Evolutionary conservation across 2,113 vertebrate genomes (phyloP).

Genomic region (Sceloporus tristichus): DNA sequence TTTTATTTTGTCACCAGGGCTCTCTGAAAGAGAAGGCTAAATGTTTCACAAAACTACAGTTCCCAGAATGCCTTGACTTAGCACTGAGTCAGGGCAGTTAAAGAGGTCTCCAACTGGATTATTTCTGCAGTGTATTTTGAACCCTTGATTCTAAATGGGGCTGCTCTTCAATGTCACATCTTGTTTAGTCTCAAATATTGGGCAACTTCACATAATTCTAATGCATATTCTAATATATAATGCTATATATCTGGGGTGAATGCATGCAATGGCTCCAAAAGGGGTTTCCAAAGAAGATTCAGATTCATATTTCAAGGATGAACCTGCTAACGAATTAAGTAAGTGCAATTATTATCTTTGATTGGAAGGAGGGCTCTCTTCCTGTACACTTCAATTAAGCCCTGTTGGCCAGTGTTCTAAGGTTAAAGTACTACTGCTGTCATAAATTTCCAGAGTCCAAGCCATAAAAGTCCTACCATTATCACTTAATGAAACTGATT

Average conservation of each 20-base stretch:
- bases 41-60: too few species aligned
- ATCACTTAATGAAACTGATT: slow-evolving; percentile 72
- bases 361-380: slow-evolving; percentile 28
- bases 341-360: slow-evolving; percentile 36
- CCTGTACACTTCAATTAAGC: slow-evolving; percentile 33
- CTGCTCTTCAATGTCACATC: neutral
- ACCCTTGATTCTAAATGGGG: neutral
- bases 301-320: neutral
- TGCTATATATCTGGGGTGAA: neutral
- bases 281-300: neutral
- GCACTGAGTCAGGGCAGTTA: too few species aligned
- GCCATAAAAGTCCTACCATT: slow-evolving; percentile 71
- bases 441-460: slow-evolving; percentile 75
- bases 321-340: slow-evolving; percentile 45
- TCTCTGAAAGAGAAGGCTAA: too few species aligned
- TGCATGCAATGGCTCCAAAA: neutral
- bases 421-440: slow-evolving; percentile 77
- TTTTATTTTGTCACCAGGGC: too few species aligned
- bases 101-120: too few species aligned
- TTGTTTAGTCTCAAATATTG: neutral
- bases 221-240: neutral
- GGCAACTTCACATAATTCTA: neutral
- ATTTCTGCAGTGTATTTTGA: too few species aligned
- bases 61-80: too few species aligned
- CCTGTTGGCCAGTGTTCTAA: slow-evolving; percentile 63